Evolutionary conservation across 2,113 vertebrate species (phyloP).

Genomic region (Corydoras sp.): DNA sequence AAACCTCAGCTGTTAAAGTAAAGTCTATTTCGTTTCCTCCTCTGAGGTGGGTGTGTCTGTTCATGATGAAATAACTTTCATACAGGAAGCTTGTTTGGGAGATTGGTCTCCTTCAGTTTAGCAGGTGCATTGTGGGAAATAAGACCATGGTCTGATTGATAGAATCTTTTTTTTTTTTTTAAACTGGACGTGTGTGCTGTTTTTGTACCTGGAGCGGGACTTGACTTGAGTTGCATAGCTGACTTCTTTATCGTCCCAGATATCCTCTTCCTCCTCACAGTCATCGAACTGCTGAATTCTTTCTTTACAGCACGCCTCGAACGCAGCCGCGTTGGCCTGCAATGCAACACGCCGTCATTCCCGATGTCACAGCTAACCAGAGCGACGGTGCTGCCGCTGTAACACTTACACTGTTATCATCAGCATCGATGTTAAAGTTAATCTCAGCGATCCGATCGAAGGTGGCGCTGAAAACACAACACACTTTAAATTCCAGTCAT

Average conservation of each 20-base stretch:
- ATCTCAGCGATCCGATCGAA: constrained; percentile 95
- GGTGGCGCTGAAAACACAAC: constrained; percentile 70
- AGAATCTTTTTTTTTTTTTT: no score
- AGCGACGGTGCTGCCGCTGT: neutral
- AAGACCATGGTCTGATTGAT: no score
- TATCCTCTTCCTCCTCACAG: constrained; percentile 87
- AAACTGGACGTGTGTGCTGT: neutral
- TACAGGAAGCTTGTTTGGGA: no score
- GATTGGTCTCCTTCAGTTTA: no score
- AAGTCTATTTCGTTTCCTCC: neutral
- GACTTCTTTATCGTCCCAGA: constrained; percentile 91
- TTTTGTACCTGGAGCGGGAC: constrained; percentile 83
- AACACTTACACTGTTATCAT: constrained; percentile 87
- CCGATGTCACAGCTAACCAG: no score
- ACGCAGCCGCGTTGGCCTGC: constrained; percentile 83
- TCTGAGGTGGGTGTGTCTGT: no score
- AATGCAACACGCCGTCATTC: constrained; percentile 12
- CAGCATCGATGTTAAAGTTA: constrained; percentile 85
- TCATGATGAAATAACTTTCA: no score
- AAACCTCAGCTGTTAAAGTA: neutral
- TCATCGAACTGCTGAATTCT: constrained; percentile 90
- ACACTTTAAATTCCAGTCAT: neutral
- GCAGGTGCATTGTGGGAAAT: no score
- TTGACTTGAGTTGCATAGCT: constrained; percentile 79
- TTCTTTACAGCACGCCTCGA: constrained; percentile 91